phyloP scores from a whole-genome alignment of 2,888 invertebrate species.

The Drosophila nr. perissopoda region DNA sequence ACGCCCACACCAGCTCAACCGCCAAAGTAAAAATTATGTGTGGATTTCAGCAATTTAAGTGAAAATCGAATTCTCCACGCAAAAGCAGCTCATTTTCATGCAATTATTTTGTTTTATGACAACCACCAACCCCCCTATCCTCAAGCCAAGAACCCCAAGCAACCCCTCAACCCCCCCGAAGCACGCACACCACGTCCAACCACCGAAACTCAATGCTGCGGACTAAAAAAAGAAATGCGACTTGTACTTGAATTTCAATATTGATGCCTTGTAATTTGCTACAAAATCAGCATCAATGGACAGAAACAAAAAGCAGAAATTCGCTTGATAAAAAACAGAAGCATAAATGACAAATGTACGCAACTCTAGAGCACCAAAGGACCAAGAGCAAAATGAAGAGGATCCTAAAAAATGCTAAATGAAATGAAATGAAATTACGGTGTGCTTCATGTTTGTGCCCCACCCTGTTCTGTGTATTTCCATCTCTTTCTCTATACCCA shows the following conservation, averaged over 20 bases:
- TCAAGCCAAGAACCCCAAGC: not conserved
- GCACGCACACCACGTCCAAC: not conserved
- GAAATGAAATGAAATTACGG: conserved; percentile 79
- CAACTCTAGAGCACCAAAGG: conserved; percentile 30
- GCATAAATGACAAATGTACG: conserved; percentile 72
- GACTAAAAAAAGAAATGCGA: conserved; percentile 54
- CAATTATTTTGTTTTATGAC: conserved; percentile 59
- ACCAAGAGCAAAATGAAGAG: conserved; percentile 7
- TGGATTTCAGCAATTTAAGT: conserved; percentile 25
- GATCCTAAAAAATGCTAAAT: conserved; percentile 63
- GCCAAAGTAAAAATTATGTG: not conserved
- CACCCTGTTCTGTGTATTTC: not conserved
- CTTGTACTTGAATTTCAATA: conserved; percentile 69
- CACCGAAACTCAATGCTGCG: conserved; percentile 15
- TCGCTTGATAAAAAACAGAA: conserved; percentile 15
- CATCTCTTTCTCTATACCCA: not conserved
- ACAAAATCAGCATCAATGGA: conserved; percentile 66
- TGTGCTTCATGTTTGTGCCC: conserved; percentile 6
- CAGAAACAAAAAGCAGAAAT: conserved; percentile 33
- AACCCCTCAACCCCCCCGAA: not conserved
- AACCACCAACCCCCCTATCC: conserved; percentile 1
- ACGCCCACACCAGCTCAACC: not conserved
- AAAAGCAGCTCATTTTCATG: conserved; percentile 66
- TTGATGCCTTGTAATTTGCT: conserved; percentile 70
- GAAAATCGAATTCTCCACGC: conserved; percentile 16